These are phyloP conservation scores for Callionymus lyra DNA, from an alignment of 2,113 vertebrate genomes.

Conservation along the genomic window DNA sequence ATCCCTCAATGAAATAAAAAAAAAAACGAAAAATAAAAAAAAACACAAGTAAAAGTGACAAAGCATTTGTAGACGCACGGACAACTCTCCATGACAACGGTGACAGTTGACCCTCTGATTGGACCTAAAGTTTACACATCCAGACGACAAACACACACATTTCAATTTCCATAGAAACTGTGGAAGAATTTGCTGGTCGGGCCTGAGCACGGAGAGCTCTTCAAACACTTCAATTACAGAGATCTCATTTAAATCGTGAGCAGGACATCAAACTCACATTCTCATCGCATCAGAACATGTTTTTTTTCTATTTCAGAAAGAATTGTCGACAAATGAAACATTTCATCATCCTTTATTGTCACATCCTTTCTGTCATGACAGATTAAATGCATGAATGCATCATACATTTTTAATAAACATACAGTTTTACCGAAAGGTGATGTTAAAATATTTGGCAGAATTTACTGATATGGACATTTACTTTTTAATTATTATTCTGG, in stretches of 20 bases:
- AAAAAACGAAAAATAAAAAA: too few relatives aligned
- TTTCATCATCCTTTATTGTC: too few relatives aligned
- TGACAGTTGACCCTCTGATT: constrained; percentile 1
- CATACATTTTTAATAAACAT: too few relatives aligned
- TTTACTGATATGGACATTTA: too few relatives aligned
- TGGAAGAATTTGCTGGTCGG: constrained; percentile 3
- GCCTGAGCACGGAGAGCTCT: neutral
- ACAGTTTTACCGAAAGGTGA: too few relatives aligned
- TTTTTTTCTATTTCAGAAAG: neutral
- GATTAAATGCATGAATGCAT: too few relatives aligned
- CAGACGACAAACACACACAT: constrained; percentile 4
- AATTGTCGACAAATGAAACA: too few relatives aligned
- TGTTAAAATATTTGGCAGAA: too few relatives aligned
- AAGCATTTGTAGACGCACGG: neutral
- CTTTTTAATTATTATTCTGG: too few relatives aligned
- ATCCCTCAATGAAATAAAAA: too few relatives aligned
- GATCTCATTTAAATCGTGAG: neutral
- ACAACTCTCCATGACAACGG: constrained; percentile 3
- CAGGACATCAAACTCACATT: neutral
- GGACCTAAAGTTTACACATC: constrained; percentile 8
- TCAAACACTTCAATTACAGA: neutral
- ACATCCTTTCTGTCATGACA: too few relatives aligned
- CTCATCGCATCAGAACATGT: neutral
- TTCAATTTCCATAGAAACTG: constrained; percentile 4
- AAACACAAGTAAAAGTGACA: too few relatives aligned